Evolutionary conservation across 2,888 invertebrate genomes (phyloP).

Genomic region (Smittia aterrima): DNA sequence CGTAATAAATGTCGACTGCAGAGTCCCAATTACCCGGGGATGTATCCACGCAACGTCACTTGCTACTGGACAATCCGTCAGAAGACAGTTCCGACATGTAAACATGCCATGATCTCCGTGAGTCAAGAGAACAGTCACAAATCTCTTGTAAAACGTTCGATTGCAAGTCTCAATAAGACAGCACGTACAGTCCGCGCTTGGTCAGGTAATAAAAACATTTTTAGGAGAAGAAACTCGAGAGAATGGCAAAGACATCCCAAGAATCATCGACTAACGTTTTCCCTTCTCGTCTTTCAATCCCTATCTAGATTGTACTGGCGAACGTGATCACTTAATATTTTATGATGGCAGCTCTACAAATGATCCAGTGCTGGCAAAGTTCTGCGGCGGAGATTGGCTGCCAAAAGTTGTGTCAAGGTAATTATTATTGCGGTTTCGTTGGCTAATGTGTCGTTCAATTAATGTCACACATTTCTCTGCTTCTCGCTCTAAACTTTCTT

Average conservation of each 20-base stretch:
- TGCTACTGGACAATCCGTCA: constrained; percentile 87
- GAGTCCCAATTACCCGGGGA: constrained; percentile 88
- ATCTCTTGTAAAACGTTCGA: constrained; percentile 53
- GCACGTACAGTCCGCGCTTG: constrained; percentile 72
- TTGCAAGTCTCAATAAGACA: constrained; percentile 67
- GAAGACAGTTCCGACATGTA: constrained; percentile 81
- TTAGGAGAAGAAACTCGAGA: neutral
- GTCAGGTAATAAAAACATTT: constrained; percentile 50
- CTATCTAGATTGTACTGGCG: constrained; percentile 70
- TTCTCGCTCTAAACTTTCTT: neutral
- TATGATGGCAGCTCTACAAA: constrained; percentile 81
- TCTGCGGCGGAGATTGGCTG: constrained; percentile 84
- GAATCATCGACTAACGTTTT: neutral
- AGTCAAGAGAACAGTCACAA: constrained; percentile 71
- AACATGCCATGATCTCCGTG: constrained; percentile 87
- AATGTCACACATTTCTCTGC: neutral
- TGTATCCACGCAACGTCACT: constrained; percentile 77
- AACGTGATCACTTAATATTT: constrained; percentile 79
- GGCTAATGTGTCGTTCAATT: neutral
- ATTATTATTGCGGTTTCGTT: constrained; percentile 44
- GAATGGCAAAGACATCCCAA: neutral
- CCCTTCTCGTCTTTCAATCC: neutral
- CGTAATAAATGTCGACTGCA: constrained; percentile 81
- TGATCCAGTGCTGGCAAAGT: constrained; percentile 79
- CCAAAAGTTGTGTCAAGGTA: constrained; percentile 71